Percentiles rank a stretch among this genome's conserved stretches.
These are phyloP conservation scores for Cygnus olor DNA, from an alignment of 2,797 vertebrate species.

Conservation along the genomic window DNA sequence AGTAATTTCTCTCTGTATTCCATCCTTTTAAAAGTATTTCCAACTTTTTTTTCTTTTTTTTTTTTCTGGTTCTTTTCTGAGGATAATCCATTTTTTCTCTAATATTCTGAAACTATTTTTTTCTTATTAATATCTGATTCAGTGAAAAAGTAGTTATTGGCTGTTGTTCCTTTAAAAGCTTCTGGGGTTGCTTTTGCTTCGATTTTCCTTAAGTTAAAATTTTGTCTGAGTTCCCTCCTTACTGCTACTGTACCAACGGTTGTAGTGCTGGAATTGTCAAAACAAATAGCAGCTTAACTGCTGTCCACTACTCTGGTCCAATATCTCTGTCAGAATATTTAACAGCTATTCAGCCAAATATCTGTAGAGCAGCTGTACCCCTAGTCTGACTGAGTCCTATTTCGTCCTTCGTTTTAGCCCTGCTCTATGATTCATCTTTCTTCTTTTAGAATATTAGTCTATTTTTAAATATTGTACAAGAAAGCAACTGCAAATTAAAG, in stretches of 20 bases:
- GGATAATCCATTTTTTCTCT: background rate
- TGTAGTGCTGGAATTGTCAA: constrained; percentile 77
- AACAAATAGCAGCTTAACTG: constrained; percentile 75
- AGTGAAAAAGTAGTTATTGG: background rate
- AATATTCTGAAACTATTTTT: background rate
- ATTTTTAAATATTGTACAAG: constrained; percentile 89
- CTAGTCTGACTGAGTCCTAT: constrained; percentile 84
- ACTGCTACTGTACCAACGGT: background rate
- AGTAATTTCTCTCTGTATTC: constrained; percentile 34
- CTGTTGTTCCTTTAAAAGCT: background rate
- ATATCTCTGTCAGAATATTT: constrained; percentile 84
- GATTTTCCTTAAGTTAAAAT: background rate
- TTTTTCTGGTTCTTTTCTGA: background rate
- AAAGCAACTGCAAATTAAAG: constrained; percentile 73
- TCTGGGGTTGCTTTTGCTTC: background rate
- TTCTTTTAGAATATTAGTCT: constrained; percentile 92
- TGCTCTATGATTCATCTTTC: constrained; percentile 89
- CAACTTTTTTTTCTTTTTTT: background rate
- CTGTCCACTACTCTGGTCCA: constrained; percentile 42
- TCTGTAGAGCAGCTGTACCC: constrained; percentile 88
- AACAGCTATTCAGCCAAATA: constrained; percentile 85
- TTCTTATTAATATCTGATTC: background rate
- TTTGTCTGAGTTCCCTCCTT: background rate
- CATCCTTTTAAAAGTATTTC: background rate
- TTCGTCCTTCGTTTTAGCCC: constrained; percentile 83